Conservation (phyloP, 1,140 invertebrate species). For the Megalopta genalis region DNA sequence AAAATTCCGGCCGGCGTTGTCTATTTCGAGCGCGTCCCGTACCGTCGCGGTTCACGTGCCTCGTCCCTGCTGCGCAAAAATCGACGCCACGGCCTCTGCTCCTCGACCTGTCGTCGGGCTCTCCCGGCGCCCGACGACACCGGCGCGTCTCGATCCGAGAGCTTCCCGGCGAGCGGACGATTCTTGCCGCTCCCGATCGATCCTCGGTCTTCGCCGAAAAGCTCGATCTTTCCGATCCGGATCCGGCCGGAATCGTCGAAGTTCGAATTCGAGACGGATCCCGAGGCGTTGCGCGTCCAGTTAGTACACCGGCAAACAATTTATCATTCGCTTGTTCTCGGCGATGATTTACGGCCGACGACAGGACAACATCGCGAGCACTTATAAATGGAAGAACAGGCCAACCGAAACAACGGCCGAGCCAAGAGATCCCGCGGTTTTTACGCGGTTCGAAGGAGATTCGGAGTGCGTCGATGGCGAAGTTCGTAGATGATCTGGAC, state of each 20-base stretch:
- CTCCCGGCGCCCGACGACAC: too few relatives aligned
- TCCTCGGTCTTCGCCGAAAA: neutral
- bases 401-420: neutral
- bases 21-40: slow-evolving; percentile 66
- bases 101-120: neutral
- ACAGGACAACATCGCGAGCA: neutral
- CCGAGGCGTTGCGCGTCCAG: neutral
- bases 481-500: too few relatives aligned
- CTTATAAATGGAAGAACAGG: neutral
- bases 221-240: neutral
- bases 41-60: slow-evolving; percentile 29
- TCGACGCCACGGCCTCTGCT: neutral
- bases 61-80: slow-evolving; percentile 33
- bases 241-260: too few relatives aligned
- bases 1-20: slow-evolving; percentile 70
- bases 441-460: neutral
- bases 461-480: neutral
- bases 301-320: neutral
- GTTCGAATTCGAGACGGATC: too few relatives aligned
- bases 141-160: too few relatives aligned
- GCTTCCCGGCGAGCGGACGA: too few relatives aligned
- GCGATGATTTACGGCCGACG: neutral
- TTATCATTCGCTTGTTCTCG: neutral
- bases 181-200: too few relatives aligned
- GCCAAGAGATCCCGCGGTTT: neutral